Evolutionary conservation across 1,140 invertebrate genomes (phyloP), one percentile per base, ranked within the genome.

Genomic region (Agrypnia vestita): DNA sequence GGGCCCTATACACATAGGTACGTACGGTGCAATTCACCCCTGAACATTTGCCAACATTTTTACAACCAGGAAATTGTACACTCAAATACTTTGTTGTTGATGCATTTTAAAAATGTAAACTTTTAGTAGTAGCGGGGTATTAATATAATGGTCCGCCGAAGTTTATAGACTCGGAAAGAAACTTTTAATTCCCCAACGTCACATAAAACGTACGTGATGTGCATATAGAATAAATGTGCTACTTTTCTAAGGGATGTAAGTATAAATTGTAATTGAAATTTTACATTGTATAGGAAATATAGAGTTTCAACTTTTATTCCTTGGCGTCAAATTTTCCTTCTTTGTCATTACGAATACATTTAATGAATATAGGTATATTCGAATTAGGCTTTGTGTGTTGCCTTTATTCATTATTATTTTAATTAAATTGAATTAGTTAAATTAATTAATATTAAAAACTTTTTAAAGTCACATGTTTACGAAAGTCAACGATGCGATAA

Each of bases 81-180:
- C 55, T 64, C 44, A 43, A 61, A 64, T 76, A 81, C 80, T 59
- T 77, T 81, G 80, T 78, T 56, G 64, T 61, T 62, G 51, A 61
- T 59, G 53, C 75, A 77, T 55, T 81, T 77, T 73, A 81, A 80
- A 81, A 77, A 62, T 53, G 69, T 51, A 35, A 75, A 13, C 53
- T 67, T 51, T 55, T 69, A 19, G 19, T 8, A 10, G 59, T 12
- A 8, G 47, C 55, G 25, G 80, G 12, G 46, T 51, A 81, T 81
- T 75, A 74, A 78, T 81, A 62, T 74, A 75, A 77, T 69, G 51
- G 69, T 62, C 47, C 44, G 9, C 51, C 35, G 13, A 51, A 53
- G 21, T 75, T 78, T 78, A 73, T 67, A 46, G 59, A 44, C 21
- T 51, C 25, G 4, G 17, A 74, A 74, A 15, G 35, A 78, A 81